Evolutionary conservation across 2,888 invertebrate genomes (phyloP).

Genomic region (Brachyptera putata): DNA sequence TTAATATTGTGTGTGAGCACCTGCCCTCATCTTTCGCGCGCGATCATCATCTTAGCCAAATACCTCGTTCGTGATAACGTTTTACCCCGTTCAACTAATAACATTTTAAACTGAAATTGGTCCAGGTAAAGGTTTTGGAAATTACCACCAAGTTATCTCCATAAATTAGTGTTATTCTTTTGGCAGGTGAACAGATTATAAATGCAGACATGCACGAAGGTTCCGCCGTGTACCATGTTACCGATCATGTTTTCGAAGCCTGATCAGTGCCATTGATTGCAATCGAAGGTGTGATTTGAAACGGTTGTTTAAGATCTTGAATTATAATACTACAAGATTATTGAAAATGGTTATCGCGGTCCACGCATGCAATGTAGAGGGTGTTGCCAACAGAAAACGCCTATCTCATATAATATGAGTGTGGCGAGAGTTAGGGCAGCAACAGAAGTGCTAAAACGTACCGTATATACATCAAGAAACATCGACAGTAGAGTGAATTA

Average conservation of each 20-base stretch:
- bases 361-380: background rate
- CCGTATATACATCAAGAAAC: background rate
- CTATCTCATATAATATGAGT: too few species aligned
- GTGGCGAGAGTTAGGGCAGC: too few species aligned
- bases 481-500: conserved; percentile 8
- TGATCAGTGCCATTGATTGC: background rate
- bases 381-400: conserved; percentile 5
- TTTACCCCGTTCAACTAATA: too few species aligned
- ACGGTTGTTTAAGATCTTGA: background rate
- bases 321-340: conserved; percentile 1
- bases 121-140: conserved; percentile 7
- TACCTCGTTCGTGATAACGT: too few species aligned
- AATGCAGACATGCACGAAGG: background rate
- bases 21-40: background rate
- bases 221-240: background rate
- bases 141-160: conserved; percentile 1
- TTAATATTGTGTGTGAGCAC: conserved; percentile 4
- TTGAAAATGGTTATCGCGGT: background rate
- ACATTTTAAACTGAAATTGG: too few species aligned
- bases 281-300: conserved; percentile 1
- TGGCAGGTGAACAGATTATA: conserved; percentile 7
- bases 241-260: background rate
- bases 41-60: too few species aligned
- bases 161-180: background rate
- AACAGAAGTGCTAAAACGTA: background rate